phyloP scores from a whole-genome alignment of 2,113 vertebrate genomes.

The Cochlearius cochlearius region DNA sequence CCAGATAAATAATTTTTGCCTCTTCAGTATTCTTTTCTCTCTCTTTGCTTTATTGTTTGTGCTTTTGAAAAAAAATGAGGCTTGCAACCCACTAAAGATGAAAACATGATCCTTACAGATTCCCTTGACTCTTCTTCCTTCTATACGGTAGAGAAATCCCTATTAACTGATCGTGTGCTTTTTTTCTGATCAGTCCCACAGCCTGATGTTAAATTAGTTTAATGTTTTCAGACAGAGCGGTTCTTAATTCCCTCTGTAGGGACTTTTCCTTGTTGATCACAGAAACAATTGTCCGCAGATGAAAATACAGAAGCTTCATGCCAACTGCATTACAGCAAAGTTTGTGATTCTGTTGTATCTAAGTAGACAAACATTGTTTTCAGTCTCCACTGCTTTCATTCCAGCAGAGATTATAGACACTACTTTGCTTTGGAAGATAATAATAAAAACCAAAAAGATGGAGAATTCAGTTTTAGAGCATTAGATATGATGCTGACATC shows the following conservation, averaged over 20 bases:
- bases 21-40: background rate
- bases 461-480: background rate
- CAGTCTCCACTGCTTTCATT: constrained; percentile 5
- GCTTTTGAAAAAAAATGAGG: background rate
- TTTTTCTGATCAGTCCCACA: background rate
- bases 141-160: background rate
- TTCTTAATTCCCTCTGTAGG: background rate
- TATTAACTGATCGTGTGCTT: fast-evolving
- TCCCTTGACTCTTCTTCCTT: background rate
- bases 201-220: background rate
- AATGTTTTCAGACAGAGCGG: background rate
- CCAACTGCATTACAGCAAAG: background rate
- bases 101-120: background rate
- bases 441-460: background rate
- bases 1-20: background rate
- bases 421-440: background rate
- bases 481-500: background rate
- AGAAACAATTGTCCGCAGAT: background rate
- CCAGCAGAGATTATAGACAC: background rate
- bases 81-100: background rate
- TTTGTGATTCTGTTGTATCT: background rate
- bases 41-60: background rate
- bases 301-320: background rate
- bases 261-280: background rate
- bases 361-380: background rate